phyloP scores from a whole-genome alignment of 2,797 vertebrate genomes.

The Mallotus villosus region DNA sequence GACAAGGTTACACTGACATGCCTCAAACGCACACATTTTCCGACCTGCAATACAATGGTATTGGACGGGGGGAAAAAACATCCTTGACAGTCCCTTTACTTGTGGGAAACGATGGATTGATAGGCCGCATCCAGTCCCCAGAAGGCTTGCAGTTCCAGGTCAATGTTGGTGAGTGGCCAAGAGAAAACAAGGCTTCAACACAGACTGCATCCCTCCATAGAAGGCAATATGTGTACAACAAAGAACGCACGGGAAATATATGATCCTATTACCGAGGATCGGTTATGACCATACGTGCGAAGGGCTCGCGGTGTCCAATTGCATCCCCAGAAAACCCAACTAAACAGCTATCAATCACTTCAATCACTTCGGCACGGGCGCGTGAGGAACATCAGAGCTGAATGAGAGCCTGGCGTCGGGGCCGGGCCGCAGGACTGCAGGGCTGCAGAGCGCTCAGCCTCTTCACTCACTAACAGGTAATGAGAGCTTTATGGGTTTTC shows the following conservation, averaged over 20 bases:
- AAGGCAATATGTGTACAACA: not conserved
- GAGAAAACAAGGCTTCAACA: not conserved
- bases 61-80: not conserved
- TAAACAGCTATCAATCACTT: slow-evolving; percentile 19
- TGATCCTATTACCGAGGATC: slow-evolving; percentile 5
- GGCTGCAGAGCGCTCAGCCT: slow-evolving; percentile 13
- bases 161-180: not conserved
- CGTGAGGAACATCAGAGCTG: slow-evolving; percentile 12
- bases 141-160: not conserved
- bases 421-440: slow-evolving; percentile 1
- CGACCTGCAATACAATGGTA: too few species aligned
- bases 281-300: not conserved
- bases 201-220: not conserved
- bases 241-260: too few species aligned
- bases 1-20: not conserved
- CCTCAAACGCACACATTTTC: too few species aligned
- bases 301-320: not conserved
- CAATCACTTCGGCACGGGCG: slow-evolving; percentile 2
- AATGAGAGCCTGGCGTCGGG: slow-evolving; percentile 12
- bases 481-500: slow-evolving; percentile 33
- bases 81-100: slow-evolving; percentile 3
- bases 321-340: not conserved
- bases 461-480: slow-evolving; percentile 22
- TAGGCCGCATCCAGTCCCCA: not conserved
- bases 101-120: not conserved